These are phyloP conservation scores for Lypha dubia DNA, from an alignment of 2,888 invertebrate genomes.

Conservation along the genomic window DNA sequence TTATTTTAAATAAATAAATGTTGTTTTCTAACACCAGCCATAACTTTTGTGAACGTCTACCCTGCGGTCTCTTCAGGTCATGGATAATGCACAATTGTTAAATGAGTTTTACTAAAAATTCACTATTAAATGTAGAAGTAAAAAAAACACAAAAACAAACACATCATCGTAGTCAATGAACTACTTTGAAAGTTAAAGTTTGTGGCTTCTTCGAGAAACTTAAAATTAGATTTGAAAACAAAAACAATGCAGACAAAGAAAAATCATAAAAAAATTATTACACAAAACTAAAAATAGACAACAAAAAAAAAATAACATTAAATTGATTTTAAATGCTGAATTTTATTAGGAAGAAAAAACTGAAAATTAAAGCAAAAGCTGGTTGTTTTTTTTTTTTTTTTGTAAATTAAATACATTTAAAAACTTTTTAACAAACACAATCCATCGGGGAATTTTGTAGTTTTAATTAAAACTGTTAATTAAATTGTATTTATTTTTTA, in stretches of 20 bases:
- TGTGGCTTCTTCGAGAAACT: slow-evolving; percentile 67
- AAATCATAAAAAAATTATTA: slow-evolving; percentile 32
- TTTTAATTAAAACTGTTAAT: slow-evolving; percentile 1
- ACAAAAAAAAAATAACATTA: neutral
- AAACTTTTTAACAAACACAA: slow-evolving; percentile 32
- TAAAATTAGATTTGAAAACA: slow-evolving; percentile 4
- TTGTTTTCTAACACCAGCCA: slow-evolving; percentile 16
- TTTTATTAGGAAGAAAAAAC: slow-evolving; percentile 4
- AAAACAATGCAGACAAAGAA: slow-evolving; percentile 29
- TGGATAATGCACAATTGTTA: slow-evolving; percentile 56
- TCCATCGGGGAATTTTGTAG: slow-evolving; percentile 19
- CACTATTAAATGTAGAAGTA: neutral
- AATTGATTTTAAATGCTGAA: neutral
- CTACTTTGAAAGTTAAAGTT: slow-evolving; percentile 71
- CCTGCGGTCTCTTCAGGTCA: slow-evolving; percentile 53
- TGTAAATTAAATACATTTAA: neutral
- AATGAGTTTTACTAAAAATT: slow-evolving; percentile 24
- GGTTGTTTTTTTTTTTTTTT: too few species aligned
- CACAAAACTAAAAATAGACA: slow-evolving; percentile 15
- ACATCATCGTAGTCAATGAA: slow-evolving; percentile 67
- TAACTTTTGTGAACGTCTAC: neutral
- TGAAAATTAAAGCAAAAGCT: slow-evolving; percentile 38
- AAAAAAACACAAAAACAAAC: slow-evolving; percentile 9
- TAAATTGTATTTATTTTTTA: neutral
- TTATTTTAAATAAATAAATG: neutral